Base-by-base conservation (phyloP, 2,113 vertebrate genomes). In the Misgurnus anguillicaudatus region DNA sequence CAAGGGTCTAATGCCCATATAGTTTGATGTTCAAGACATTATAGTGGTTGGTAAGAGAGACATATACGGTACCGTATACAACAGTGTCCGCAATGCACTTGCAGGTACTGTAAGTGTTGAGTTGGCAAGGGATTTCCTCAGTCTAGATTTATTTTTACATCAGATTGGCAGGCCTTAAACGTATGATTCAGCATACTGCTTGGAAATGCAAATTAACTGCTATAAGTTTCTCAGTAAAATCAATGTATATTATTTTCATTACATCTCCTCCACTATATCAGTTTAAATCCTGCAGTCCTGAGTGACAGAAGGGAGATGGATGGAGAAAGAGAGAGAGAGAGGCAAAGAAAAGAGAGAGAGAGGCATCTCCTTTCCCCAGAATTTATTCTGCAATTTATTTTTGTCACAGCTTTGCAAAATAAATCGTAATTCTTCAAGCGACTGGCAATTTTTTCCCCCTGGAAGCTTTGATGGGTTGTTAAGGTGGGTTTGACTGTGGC, bases 241-340 rank as follows among this genome's bases (percentile, higher is more conserved):
- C 83, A 63, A 81, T 84, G 79, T 77, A 75, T 72, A 81, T 84
- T 75, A 84, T 81, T 81, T 84, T 81, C 76, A 84, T 65, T 57
- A 68, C 57, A 53, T 48, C 75, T 62, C 69, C 11, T 78, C 75
- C 62, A 84, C 80, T 68, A 71, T 81, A 75, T 81, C 83, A 79
- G 48, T 81, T 79, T 81, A 61, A 81, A 79, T 45, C 79, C 70
- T 57, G 45, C 60, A 80, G 63, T 53, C 17, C 61, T 66, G 53
- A 38, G 39, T 67, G 71, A 39, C 64, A 66, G 58, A 64, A 83
- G 80, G 84, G 85, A 80, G 88, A 85, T 87, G 71, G 80, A 81
- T 84, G 73, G 75, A 65, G 80, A 86, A 65, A 39, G 62, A 71
- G 64, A 47, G 83, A 80, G 71, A 67, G 84, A 87, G 83, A 58